Base-by-base conservation (phyloP, 2,888 invertebrate species). In the Busseola fusca region DNA sequence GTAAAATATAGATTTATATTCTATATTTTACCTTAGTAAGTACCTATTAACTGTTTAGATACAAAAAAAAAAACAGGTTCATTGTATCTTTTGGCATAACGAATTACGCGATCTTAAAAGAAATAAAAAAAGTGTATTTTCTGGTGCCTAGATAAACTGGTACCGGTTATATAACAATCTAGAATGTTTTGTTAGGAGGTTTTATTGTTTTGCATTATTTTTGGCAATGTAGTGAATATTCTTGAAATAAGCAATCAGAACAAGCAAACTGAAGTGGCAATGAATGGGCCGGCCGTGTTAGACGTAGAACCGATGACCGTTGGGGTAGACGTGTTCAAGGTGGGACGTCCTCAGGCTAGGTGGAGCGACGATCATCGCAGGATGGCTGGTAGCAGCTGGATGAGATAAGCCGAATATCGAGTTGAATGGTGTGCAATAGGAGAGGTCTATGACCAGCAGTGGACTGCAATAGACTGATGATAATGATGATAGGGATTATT, bases 41-140 rank as follows among this genome's bases (percentile, higher is more conserved):
- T 74, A 71, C 74, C 64, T 68, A 59, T 54, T 73, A 80, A 72
- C 78, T 70, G 74, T 73, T 59, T 21, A 27, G 18, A 21, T 54
- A 40, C 6, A n/a, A 60, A 48, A 71, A 64, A 60, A 74, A 74
- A 48, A 48, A 9, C 60, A 54, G 37, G 72, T 76, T 76, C 68
- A 64, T 40, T 63, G 67, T 63, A 64, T 21, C 68, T 70, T 58
- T 25, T 45, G 63, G 70, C 64, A 65, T 72, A 48, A 9, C 71
- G 40, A 79, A 85, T 83, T 78, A 64, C 63, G 74, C 59, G 14
- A 3, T 30, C 21, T 7, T 72, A 65, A 69, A 59, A 52, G 58
- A 60, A 64, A 18, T n/a, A 50, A 68, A 67, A 77, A 69, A 78
- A 58, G 54, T 62, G 30, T 60, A 54, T 54, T 76, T 65, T 37